Evolutionary conservation across 1,140 invertebrate genomes (phyloP).

Genomic region (Diplogasteroides magnus): DNA sequence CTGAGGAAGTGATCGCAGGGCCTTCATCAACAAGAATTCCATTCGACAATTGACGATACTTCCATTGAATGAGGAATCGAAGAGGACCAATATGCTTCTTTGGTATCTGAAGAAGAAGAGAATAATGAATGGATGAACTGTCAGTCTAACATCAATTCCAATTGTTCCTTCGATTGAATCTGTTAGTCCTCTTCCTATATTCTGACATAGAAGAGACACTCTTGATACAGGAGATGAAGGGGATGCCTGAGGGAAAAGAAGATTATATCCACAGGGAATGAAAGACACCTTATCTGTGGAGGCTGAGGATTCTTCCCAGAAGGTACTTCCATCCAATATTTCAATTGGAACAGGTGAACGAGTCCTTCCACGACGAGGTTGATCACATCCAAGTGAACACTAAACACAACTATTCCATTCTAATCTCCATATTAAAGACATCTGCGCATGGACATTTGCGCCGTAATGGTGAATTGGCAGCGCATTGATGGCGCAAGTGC

Average conservation of each 20-base stretch:
- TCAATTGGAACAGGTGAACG: background rate
- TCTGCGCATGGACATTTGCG: too few relatives aligned
- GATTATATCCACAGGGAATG: background rate
- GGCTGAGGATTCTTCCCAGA: background rate
- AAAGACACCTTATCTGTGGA: background rate
- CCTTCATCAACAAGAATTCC: background rate
- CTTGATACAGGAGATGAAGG: background rate
- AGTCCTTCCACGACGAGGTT: background rate
- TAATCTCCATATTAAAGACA: too few relatives aligned
- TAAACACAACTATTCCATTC: too few relatives aligned
- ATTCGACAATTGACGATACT: background rate
- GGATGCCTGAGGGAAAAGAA: background rate
- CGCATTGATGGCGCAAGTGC: too few relatives aligned
- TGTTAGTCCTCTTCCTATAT: background rate
- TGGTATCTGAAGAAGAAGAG: background rate
- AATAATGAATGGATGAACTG: background rate
- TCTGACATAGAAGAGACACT: background rate
- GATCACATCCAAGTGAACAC: background rate
- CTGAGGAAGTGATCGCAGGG: background rate
- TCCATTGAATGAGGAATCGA: background rate
- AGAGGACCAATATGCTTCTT: background rate
- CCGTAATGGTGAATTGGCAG: too few relatives aligned
- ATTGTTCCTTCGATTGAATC: background rate
- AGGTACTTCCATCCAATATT: background rate
- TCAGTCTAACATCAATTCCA: background rate